Conservation (phyloP, 2,888 invertebrate species). For the Pterostichus niger region DNA sequence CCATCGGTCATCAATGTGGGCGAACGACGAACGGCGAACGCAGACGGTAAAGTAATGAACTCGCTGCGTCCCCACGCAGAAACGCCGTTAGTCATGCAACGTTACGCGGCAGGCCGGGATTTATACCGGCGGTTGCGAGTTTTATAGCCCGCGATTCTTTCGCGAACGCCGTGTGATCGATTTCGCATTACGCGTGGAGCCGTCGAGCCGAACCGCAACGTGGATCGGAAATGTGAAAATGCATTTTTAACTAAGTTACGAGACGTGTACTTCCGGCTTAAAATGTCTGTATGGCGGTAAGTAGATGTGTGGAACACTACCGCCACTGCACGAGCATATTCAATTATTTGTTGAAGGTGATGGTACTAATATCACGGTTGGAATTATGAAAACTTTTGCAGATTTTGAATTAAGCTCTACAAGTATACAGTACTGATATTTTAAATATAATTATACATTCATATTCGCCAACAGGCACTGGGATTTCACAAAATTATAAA, state of each 20-base stretch:
- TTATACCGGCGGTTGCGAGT: conserved; percentile 59
- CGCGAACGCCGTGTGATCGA: conserved; percentile 61
- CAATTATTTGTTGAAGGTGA: too few species aligned
- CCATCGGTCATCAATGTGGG: conserved; percentile 42
- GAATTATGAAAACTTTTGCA: too few species aligned
- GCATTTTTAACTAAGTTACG: conserved; percentile 65
- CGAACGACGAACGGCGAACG: conserved; percentile 15
- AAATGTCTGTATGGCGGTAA: conserved; percentile 15
- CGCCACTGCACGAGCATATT: too few species aligned
- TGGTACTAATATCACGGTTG: too few species aligned
- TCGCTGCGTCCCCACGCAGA: conserved; percentile 51
- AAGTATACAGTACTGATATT: too few species aligned
- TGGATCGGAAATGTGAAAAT: conserved; percentile 61
- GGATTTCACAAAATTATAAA: too few species aligned
- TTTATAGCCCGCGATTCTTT: conserved; percentile 65
- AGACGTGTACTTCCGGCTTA: conserved; percentile 59
- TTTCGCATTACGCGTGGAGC: conserved; percentile 60
- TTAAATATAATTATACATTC: too few species aligned
- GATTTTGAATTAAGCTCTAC: too few species aligned
- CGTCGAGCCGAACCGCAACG: conserved; percentile 13
- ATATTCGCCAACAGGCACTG: too few species aligned
- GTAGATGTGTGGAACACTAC: neutral
- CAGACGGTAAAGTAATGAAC: conserved; percentile 62
- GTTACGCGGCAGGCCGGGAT: conserved; percentile 57
- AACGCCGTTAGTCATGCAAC: conserved; percentile 66